Evolutionary conservation across 2,888 invertebrate species (phyloP), one percentile per base, ranked within the genome.

Genomic region (Cheilosia urbana): DNA sequence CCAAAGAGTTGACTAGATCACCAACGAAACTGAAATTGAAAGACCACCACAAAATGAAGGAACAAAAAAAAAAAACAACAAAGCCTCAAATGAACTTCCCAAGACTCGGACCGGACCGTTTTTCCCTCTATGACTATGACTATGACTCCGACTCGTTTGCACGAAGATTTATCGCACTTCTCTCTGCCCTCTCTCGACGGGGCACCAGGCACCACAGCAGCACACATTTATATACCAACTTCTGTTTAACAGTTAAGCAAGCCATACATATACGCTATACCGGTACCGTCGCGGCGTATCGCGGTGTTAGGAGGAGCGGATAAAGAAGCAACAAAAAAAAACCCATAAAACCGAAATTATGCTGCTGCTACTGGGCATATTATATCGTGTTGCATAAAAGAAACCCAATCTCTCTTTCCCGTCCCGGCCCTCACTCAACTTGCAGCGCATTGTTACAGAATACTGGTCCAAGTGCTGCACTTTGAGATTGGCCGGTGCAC

Each of bases 301-400:
- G 34, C 75, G 37, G 57, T 34, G 27, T 42, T 42, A 75, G 42
- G 65, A 75, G 24, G 57, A 60, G 9, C 47, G 17, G 51, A 24
- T 17, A 53, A 53, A 53, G 21, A 47, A 6, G n/a, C n/a, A n/a
- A n/a, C n/a, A 58, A 42, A 55, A 63, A 73, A 66, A 53, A 45
- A 73, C 2, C 30, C 27, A 55, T 40, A 78, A 75, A 75, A 84
- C 63, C 78, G 65, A 79, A 51, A 71, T 71, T 76, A 68, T 78
- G 77, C 57, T 82, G 60, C 57, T 40, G 58, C 37, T 37, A 24
- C 76, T 72, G 72, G 60, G 60, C 60, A 72, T 62, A 73, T 79
- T 63, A 62, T 65, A 79, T 84, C 75, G 57, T 60, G 69, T 79
- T 84, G 84, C 84, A 84, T 84, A 84, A 79, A 84, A 76, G 75